A percentile compares a stretch with the other conserved stretches of the same genome.
Evolutionary conservation across 2,888 invertebrate genomes (phyloP).

Genomic region (Polymixis lichenea): DNA sequence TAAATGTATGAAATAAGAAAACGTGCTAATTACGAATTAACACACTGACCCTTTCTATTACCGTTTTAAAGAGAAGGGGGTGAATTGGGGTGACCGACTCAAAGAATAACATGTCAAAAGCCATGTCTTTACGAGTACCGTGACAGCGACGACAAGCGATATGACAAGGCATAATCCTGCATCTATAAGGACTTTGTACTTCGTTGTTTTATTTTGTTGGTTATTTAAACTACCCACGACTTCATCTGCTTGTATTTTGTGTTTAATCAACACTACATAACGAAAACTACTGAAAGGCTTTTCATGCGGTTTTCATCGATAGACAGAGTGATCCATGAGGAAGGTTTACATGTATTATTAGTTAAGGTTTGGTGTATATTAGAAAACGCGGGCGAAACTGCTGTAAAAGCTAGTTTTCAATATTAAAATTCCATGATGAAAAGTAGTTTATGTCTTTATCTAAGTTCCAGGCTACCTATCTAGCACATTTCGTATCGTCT

Average conservation of each 20-base stretch:
- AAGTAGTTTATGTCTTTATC: background rate
- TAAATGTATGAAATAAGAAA: background rate
- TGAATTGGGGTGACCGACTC: conserved; percentile 4
- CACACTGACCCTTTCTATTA: conserved; percentile 5
- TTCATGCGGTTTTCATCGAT: too few relatives aligned
- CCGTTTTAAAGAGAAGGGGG: conserved; percentile 13
- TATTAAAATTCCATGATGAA: too few relatives aligned
- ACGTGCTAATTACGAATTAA: background rate
- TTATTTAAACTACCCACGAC: background rate
- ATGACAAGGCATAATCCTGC: conserved; percentile 41
- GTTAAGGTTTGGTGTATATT: too few relatives aligned
- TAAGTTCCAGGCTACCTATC: background rate
- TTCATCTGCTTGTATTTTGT: background rate
- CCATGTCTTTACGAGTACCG: conserved; percentile 54
- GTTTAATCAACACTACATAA: background rate
- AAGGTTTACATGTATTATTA: too few relatives aligned
- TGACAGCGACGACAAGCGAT: conserved; percentile 47
- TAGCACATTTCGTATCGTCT: background rate
- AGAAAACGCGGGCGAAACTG: too few relatives aligned
- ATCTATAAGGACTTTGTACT: conserved; percentile 24
- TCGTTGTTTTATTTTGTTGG: background rate
- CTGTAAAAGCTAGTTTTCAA: too few relatives aligned
- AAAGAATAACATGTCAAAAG: conserved; percentile 46
- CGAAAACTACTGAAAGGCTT: too few relatives aligned
- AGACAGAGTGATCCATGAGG: too few relatives aligned